Evolutionary conservation across 2,888 invertebrate species (phyloP).

Genomic region (Netelia melanura): DNA sequence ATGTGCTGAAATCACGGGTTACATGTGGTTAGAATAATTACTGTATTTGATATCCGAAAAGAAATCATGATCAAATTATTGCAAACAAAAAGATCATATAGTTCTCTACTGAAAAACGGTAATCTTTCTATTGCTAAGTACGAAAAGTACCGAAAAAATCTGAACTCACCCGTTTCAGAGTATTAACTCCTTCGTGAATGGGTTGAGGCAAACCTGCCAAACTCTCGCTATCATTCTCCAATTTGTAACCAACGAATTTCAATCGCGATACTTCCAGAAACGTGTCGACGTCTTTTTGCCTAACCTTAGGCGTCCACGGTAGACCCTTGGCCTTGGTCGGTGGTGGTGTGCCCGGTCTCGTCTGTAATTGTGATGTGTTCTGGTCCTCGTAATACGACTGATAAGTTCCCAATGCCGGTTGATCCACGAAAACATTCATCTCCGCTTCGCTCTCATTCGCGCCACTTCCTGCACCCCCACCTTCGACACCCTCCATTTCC

Average conservation of each 20-base stretch:
- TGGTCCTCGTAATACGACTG: slow-evolving; percentile 81
- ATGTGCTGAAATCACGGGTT: slow-evolving; percentile 89
- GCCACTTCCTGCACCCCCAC: slow-evolving; percentile 87
- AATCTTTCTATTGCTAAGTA: no score
- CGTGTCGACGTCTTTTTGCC: slow-evolving; percentile 96
- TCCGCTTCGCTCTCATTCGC: slow-evolving; percentile 86
- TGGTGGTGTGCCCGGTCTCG: slow-evolving; percentile 85
- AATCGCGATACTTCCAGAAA: slow-evolving; percentile 96
- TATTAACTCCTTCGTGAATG: slow-evolving; percentile 97
- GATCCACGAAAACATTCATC: slow-evolving; percentile 81
- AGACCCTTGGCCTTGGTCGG: slow-evolving; percentile 86
- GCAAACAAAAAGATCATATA: no score
- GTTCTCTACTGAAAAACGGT: no score
- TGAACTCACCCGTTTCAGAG: slow-evolving; percentile 89
- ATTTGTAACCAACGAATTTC: slow-evolving; percentile 98
- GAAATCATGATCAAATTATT: no score
- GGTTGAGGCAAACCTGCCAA: slow-evolving; percentile 98
- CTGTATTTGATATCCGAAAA: no score
- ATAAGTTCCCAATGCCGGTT: slow-evolving; percentile 72
- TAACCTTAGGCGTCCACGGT: slow-evolving; percentile 98
- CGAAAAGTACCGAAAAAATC: background rate
- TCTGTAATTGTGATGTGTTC: slow-evolving; percentile 79
- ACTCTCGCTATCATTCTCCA: slow-evolving; percentile 94
- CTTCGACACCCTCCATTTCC: slow-evolving; percentile 85
- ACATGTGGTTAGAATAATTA: background rate